Conservation (phyloP, 2,113 vertebrate genomes). For the Rhea americana region DNA sequence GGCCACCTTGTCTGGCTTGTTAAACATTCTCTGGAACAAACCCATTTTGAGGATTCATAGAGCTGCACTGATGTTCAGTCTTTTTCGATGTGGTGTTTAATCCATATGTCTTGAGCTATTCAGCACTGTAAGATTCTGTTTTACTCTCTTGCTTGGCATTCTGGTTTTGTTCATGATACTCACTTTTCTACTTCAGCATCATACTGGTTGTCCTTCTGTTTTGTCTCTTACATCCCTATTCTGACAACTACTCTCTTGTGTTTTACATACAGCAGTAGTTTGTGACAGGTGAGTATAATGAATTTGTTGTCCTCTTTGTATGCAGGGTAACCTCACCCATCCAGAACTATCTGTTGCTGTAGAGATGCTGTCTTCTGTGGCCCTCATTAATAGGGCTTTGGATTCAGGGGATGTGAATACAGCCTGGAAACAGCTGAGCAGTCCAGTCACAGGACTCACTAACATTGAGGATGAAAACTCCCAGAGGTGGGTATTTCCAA, state of each 20-base stretch:
- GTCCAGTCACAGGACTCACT: constrained; percentile 89
- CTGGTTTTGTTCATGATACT: background rate
- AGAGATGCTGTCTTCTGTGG: constrained; percentile 97
- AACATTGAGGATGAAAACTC: constrained; percentile 93
- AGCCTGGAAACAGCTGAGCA: constrained; percentile 91
- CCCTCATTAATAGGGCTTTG: constrained; percentile 92
- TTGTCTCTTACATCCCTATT: background rate
- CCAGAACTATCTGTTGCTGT: constrained; percentile 92
- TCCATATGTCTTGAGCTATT: background rate
- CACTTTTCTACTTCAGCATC: background rate
- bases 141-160: background rate
- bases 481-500: constrained; percentile 82
- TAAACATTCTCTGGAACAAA: background rate
- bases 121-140: background rate
- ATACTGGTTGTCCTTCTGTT: background rate
- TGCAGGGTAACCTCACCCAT: constrained; percentile 88
- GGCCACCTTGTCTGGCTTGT: background rate
- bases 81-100: background rate
- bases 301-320: background rate
- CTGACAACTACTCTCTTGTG: background rate
- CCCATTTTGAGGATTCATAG: background rate
- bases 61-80: background rate
- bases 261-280: background rate
- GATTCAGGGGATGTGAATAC: constrained; percentile 85
- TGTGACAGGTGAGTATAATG: background rate